Evolutionary conservation across 2,888 invertebrate genomes (phyloP).

Genomic region (Mayetiola destructor): DNA sequence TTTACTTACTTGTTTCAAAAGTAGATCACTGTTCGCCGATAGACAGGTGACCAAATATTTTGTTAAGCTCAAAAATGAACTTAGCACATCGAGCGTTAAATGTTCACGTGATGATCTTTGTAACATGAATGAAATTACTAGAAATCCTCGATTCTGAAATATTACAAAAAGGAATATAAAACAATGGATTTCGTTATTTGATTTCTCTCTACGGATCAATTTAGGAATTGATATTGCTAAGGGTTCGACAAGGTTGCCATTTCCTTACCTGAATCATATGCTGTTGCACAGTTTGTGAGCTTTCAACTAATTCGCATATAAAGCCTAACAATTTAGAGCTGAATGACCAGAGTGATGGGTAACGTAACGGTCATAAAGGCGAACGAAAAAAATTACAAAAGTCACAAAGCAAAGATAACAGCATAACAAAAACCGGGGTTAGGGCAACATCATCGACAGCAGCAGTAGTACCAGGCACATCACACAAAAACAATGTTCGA

Average conservation of each 20-base stretch:
- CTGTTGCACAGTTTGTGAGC: slow-evolving; percentile 94
- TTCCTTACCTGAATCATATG: slow-evolving; percentile 74
- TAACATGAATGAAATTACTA: slow-evolving; percentile 94
- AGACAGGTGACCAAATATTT: slow-evolving; percentile 88
- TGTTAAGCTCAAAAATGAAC: slow-evolving; percentile 78
- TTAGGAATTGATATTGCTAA: background rate
- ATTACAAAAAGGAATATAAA: background rate
- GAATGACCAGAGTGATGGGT: background rate
- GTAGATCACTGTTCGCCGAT: slow-evolving; percentile 80
- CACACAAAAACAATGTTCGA: slow-evolving; percentile 14
- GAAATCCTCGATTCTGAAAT: slow-evolving; percentile 75
- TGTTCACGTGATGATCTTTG: slow-evolving; percentile 87
- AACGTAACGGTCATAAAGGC: background rate
- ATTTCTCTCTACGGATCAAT: background rate
- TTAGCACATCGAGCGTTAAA: slow-evolving; percentile 83
- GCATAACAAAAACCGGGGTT: too few relatives aligned
- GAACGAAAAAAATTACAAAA: too few relatives aligned
- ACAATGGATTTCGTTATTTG: background rate
- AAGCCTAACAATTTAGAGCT: slow-evolving; percentile 93
- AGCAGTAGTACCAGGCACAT: too few relatives aligned
- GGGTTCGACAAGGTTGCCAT: background rate
- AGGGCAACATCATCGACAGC: too few relatives aligned
- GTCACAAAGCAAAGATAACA: too few relatives aligned
- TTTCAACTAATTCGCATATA: slow-evolving; percentile 93
- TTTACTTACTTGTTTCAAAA: slow-evolving; percentile 70